Conservation (phyloP, 2,888 invertebrate genomes). For the Drosophila bunnanda region DNA sequence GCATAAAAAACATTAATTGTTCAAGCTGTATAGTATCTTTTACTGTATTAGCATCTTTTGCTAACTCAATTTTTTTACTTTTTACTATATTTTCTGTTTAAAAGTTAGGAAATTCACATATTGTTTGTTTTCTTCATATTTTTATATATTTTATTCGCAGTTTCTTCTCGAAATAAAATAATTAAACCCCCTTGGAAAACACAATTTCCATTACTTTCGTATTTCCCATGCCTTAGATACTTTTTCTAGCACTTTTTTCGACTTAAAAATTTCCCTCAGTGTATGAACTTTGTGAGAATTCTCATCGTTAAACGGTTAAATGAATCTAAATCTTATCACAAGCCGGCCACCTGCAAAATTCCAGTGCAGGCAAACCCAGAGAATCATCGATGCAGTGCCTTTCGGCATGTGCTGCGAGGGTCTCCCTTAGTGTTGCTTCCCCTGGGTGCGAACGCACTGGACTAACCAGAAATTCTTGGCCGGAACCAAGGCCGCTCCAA, state of each 20-base stretch:
- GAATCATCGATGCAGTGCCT: conserved; percentile 15
- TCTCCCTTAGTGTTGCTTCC: not conserved
- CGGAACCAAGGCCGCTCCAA: conserved; percentile 13
- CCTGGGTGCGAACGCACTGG: conserved; percentile 5
- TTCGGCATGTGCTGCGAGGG: conserved; percentile 11
- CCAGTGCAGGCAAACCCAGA: conserved; percentile 42
- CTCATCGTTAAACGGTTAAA: conserved; percentile 25
- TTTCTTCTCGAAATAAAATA: not conserved
- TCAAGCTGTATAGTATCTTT: no score
- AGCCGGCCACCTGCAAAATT: conserved; percentile 37
- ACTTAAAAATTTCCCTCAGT: not conserved
- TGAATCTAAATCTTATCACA: conserved; percentile 36
- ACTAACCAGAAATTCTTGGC: conserved; percentile 10
- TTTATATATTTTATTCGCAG: not conserved
- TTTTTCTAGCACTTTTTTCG: not conserved
- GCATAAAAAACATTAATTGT: no score
- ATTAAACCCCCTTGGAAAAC: not conserved
- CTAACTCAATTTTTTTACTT: no score
- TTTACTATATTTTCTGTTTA: no score
- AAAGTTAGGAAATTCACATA: no score
- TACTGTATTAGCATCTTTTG: no score
- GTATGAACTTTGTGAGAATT: conserved; percentile 4
- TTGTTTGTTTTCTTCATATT: no score
- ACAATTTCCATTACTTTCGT: no score
- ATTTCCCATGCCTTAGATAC: not conserved